Conservation (phyloP, 2,888 invertebrate genomes). For the Strigamia maritima region DNA sequence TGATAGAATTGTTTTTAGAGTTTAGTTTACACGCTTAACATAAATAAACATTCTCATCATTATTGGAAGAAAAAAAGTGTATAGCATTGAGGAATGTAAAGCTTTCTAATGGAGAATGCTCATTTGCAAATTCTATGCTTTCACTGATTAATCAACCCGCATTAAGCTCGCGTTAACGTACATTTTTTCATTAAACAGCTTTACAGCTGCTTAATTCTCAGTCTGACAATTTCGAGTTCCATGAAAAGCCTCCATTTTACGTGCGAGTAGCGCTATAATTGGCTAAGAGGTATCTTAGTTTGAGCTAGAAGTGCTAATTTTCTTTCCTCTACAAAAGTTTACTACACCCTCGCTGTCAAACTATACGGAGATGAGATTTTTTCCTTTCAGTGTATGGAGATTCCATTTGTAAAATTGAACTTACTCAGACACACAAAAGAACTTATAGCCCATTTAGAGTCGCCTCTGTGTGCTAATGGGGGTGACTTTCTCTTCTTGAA, state of each 20-base stretch:
- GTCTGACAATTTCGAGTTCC: constrained; percentile 19
- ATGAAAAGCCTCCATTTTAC: constrained; percentile 25
- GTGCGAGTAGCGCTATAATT: constrained; percentile 18
- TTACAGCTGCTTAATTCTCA: constrained; percentile 32
- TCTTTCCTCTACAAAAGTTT: constrained; percentile 20
- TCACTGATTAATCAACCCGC: constrained; percentile 30
- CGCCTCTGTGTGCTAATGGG: constrained; percentile 26
- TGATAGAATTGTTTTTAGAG: neutral
- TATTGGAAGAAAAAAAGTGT: neutral
- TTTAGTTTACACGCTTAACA: neutral
- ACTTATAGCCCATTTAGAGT: constrained; percentile 34
- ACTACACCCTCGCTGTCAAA: neutral
- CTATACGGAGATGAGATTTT: constrained; percentile 12
- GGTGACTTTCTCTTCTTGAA: constrained; percentile 13
- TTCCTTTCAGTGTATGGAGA: constrained; percentile 2
- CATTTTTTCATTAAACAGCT: constrained; percentile 26
- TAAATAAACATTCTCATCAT: constrained; percentile 18
- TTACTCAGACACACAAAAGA: constrained; percentile 26
- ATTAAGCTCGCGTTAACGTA: constrained; percentile 18
- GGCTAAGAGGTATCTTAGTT: constrained; percentile 31
- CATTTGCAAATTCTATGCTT: constrained; percentile 21
- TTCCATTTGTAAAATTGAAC: constrained; percentile 32
- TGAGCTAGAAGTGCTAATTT: constrained; percentile 23
- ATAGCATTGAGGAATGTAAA: neutral
- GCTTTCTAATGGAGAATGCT: constrained; percentile 15